Evolutionary conservation across 1,140 invertebrate species (phyloP).

Genomic region (Polypedilum pembai): DNA sequence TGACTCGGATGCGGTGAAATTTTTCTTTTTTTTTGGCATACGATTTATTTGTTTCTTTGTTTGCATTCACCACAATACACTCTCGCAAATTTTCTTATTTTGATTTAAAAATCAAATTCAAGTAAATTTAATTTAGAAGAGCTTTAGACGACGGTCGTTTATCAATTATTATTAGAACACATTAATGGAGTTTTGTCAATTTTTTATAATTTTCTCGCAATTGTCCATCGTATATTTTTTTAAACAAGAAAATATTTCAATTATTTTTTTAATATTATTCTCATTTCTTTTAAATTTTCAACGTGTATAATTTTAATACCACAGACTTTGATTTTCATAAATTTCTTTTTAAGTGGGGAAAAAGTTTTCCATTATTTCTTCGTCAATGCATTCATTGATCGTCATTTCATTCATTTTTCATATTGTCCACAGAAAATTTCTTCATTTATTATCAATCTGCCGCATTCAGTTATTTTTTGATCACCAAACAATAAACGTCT

Average conservation of each 20-base stretch:
- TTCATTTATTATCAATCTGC: not conserved
- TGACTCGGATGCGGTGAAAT: not conserved
- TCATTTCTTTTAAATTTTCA: constrained; percentile 14
- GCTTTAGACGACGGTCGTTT: constrained; percentile 12
- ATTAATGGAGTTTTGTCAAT: not conserved
- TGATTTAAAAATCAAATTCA: not conserved
- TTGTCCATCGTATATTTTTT: constrained; percentile 7
- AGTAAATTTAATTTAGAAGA: not conserved
- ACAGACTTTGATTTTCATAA: constrained; percentile 25
- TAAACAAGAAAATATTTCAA: constrained; percentile 15
- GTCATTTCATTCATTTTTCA: not conserved
- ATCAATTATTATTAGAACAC: constrained; percentile 16
- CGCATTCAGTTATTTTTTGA: not conserved
- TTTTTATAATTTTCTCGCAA: not conserved
- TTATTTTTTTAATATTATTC: not conserved
- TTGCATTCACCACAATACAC: not conserved
- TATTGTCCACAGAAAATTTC: constrained; percentile 19
- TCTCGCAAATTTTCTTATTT: not conserved
- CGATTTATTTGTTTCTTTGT: not conserved
- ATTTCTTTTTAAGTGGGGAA: not conserved
- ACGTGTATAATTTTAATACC: constrained; percentile 23
- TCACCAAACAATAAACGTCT: not conserved
- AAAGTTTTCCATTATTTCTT: not conserved
- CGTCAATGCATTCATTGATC: not conserved
- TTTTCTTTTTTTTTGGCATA: not conserved